phyloP scores from a whole-genome alignment of 2,113 vertebrate species.

The Etheostoma spectabile region DNA sequence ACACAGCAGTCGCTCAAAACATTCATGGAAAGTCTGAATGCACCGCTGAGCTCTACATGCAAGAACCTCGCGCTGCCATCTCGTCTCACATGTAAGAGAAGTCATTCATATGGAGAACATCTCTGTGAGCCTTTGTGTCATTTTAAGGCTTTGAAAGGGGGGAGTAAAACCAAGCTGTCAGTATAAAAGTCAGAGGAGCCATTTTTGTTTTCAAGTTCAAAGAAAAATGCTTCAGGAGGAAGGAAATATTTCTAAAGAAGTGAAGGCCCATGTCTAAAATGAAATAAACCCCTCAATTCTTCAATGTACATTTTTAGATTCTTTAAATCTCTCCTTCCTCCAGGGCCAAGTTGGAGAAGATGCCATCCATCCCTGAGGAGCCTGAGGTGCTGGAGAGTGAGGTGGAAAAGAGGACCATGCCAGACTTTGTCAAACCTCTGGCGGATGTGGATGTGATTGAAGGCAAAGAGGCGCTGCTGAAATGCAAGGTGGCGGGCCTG shows the following conservation, averaged over 20 bases:
- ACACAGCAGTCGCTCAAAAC: slow-evolving; percentile 87
- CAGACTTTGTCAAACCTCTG: slow-evolving; percentile 92
- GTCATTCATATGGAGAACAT: neutral
- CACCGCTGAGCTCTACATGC: slow-evolving; percentile 92
- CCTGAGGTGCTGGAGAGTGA: slow-evolving; percentile 90
- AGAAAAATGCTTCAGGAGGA: neutral
- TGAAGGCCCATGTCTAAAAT: neutral
- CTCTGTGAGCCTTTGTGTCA: neutral
- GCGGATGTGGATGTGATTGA: slow-evolving; percentile 92
- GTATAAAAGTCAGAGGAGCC: neutral
- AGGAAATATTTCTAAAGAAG: neutral
- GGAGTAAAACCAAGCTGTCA: neutral
- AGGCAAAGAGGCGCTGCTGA: slow-evolving; percentile 90
- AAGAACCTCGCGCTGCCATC: slow-evolving; percentile 89
- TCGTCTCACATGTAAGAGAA: slow-evolving; percentile 88
- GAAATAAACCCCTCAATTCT: neutral
- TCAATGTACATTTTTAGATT: neutral
- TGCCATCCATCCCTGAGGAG: slow-evolving; percentile 97
- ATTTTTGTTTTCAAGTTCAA: neutral
- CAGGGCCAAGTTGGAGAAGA: slow-evolving; percentile 96
- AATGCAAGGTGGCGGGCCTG: slow-evolving; percentile 91
- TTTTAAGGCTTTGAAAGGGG: neutral
- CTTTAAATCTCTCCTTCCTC: neutral
- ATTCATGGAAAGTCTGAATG: slow-evolving; percentile 86
- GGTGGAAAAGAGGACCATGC: slow-evolving; percentile 91